Evolutionary conservation across 2,888 invertebrate genomes (phyloP), one percentile per base, ranked within the genome.

Genomic region (Lampropteryx suffumata): DNA sequence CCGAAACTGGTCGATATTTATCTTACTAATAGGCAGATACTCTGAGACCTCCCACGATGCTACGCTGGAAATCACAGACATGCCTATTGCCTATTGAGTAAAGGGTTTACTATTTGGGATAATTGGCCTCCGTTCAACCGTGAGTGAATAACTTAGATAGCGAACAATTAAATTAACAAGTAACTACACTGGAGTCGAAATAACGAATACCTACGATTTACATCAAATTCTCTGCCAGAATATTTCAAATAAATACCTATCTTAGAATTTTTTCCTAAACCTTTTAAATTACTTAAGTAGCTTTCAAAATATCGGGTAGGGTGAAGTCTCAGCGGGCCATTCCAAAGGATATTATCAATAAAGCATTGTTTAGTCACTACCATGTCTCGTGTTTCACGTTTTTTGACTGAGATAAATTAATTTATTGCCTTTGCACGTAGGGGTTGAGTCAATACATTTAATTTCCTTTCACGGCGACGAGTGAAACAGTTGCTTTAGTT

Each of bases 31-130:
- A 45, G 33, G 24, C 26, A 33, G 30, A 24, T n/a, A 33, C 41
- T 41, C 41, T 43, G 35, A 44, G 80, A 81, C 80, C 80, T 72
- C 81, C 81, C 81, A 79, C 77, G 72, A 67, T 41, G 41, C 56
- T 55, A 42, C 36, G 54, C 55, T 52, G 48, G 57, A 60, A 64
- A 54, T 58, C 57, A 59, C 59, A 55, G 59, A 61, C 57, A 60
- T 54, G 44, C 60, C 45, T 57, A 54, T 56, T 53, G 45, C 40
- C 41, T n/a, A n/a, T n/a, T 59, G 47, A 50, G 50, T 57, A 62
- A 55, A 57, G 52, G 33, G 61, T 62, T 39, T 60, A 63, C 64
- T 65, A 71, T 76, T 75, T 64, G 59, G 68, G 64, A 76, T 79
- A 74, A 73, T 74, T 76, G 74, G 62, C 57, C 64, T 63, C 67